Conservation (phyloP, 2,888 invertebrate genomes). For the Steinernema hermaphroditum region DNA sequence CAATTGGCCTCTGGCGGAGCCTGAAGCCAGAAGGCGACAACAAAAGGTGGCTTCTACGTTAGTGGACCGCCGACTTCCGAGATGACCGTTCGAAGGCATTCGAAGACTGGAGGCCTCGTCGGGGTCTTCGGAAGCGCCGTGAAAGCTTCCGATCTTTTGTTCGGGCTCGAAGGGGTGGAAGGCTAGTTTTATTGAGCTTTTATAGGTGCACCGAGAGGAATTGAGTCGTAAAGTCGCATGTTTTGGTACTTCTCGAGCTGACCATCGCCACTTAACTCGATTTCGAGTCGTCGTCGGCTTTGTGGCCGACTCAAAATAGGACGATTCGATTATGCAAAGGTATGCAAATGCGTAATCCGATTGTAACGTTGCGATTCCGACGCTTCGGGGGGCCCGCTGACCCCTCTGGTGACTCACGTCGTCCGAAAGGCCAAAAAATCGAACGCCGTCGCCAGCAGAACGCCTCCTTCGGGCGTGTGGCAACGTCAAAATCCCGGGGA, state of each 20-base stretch:
- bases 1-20: slow-evolving; percentile 12
- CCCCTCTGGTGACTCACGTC: slow-evolving; percentile 3
- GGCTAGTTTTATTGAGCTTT: too few species aligned
- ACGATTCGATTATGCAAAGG: slow-evolving; percentile 18
- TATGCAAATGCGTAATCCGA: slow-evolving; percentile 23
- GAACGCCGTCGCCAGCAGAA: slow-evolving; percentile 1
- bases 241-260: background rate
- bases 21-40: slow-evolving; percentile 8
- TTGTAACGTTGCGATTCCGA: slow-evolving; percentile 2
- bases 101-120: too few species aligned
- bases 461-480: background rate
- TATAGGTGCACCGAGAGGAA: too few species aligned
- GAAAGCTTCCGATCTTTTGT: background rate
- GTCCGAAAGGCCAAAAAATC: background rate
- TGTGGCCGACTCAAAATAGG: too few species aligned
- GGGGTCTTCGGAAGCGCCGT: background rate
- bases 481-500: too few species aligned
- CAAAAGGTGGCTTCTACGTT: too few species aligned
- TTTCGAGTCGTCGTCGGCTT: background rate
- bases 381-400: slow-evolving; percentile 10
- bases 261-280: slow-evolving; percentile 14
- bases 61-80: too few species aligned
- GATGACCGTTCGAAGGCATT: too few species aligned
- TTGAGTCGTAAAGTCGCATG: background rate
- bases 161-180: too few species aligned